Base-by-base conservation (phyloP, 2,888 invertebrate species). In the Hydrotaea cyrtoneurina region DNA sequence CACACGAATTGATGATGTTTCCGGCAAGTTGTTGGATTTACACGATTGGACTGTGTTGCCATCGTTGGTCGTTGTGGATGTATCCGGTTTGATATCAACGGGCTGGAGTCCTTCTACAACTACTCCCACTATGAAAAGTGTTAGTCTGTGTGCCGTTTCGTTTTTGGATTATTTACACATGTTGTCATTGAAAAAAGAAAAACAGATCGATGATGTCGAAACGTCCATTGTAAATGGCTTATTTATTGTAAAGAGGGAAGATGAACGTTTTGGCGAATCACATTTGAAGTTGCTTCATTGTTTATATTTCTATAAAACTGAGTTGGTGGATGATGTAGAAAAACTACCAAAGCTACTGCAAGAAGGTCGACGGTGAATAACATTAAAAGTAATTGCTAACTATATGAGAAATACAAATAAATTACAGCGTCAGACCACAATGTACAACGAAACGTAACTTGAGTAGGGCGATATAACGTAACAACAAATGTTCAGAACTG, bases 251-350 rank as follows among this genome's bases (percentile, higher is more conserved):
- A 87, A 85, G 3, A 79, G 79, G 26, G 86, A 86, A 8, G 73
- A 75, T 3, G 85, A 89, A 26, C 78, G 88, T 1, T 72, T 90
- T 50, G 87, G 87, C 0, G 75, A 82, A n/a, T 77, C 80, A 0
- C 89, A 90, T 36, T 84, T 90, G 15, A 87, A 89, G 13, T 77
- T 88, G 17, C 84, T 90, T 3, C 88, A 88, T 17, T 88, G 88
- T 0, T 87, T 90, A 13, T 90, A 90, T 57, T 90, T 89, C 78
- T 88, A 87, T 71, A 86, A 86, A 74, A 83, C 85, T n/a, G 73
- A 86, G 0, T 31, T 82, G 23, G 78, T 73, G 26, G 62, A 78
- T n/a, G 72, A 83, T 57, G 55, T 80, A 19, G 64, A 26, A 17
- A n/a, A 50, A 15, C 0, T 83, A 1, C 11, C 10, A 7, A 43